Conservation (phyloP, 2,797 vertebrate species). For the Cirrhinus molitorella region DNA sequence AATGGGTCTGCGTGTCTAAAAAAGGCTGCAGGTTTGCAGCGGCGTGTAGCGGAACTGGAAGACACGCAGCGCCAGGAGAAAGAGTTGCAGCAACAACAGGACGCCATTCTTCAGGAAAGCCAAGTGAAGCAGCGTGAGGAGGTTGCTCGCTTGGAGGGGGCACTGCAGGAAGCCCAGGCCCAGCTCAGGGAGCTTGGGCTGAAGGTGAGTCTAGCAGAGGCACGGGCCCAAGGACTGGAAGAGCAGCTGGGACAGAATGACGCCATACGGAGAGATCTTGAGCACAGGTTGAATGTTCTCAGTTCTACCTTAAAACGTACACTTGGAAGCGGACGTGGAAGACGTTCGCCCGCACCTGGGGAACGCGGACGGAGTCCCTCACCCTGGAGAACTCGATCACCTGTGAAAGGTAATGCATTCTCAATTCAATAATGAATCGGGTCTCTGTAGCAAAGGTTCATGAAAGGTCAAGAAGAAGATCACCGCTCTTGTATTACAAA, state of each 20-base stretch:
- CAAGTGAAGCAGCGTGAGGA: constrained; percentile 72
- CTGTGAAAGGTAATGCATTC: constrained; percentile 74
- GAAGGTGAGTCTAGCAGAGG: constrained; percentile 69
- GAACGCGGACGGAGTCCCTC: constrained; percentile 69
- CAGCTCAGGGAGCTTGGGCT: constrained; percentile 68
- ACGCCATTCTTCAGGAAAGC: constrained; percentile 66
- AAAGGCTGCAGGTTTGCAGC: constrained; percentile 80
- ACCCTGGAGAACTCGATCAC: constrained; percentile 68
- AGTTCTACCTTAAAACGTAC: constrained; percentile 73
- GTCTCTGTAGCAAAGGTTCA: background rate
- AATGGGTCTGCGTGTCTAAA: constrained; percentile 1
- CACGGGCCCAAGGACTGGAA: constrained; percentile 71
- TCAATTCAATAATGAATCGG: background rate
- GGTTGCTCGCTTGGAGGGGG: constrained; percentile 63
- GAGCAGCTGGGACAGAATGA: constrained; percentile 74
- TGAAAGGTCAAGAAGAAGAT: constrained; percentile 15
- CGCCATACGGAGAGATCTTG: constrained; percentile 64
- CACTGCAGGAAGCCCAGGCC: constrained; percentile 69
- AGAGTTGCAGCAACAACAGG: constrained; percentile 70
- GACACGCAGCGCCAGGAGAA: constrained; percentile 59
- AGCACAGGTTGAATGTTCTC: constrained; percentile 74
- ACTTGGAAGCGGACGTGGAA: constrained; percentile 68
- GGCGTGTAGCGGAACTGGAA: constrained; percentile 74
- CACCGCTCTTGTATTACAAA: constrained; percentile 8
- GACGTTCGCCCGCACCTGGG: constrained; percentile 55